Percentiles rank a stretch among this genome's conserved stretches.
Evolutionary conservation across 2,113 vertebrate species (phyloP).

Genomic region (Rhynchomys soricoides): DNA sequence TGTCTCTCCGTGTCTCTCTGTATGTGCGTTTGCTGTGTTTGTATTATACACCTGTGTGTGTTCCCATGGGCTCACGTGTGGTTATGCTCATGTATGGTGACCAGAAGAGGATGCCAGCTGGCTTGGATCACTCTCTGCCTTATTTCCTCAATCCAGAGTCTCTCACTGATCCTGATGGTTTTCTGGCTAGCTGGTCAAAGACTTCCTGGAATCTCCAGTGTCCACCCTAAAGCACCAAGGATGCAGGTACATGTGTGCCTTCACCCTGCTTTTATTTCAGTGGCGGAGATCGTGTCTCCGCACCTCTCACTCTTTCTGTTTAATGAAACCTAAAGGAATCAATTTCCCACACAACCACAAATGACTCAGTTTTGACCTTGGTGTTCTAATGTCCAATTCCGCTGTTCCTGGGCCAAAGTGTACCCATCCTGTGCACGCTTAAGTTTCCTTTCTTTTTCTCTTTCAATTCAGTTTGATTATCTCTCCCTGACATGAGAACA

Average conservation of each 20-base stretch:
- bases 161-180: background rate
- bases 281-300: background rate
- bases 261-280: background rate
- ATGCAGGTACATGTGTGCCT: too few species aligned
- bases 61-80: background rate
- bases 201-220: background rate
- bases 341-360: background rate
- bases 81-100: background rate
- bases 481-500: background rate
- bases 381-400: background rate
- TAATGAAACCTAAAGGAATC: background rate
- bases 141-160: background rate
- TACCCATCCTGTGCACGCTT: background rate
- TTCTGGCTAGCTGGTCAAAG: too few species aligned
- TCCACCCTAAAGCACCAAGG: background rate
- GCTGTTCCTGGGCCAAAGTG: background rate
- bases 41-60: background rate
- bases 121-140: background rate
- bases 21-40: background rate
- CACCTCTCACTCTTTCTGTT: background rate
- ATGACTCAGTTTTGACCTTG: background rate
- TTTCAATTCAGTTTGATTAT: conserved; percentile 7
- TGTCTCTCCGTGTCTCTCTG: background rate
- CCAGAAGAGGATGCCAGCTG: background rate
- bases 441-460: background rate